Evolutionary conservation across 2,113 vertebrate genomes (phyloP).

Genomic region (Bubo blakistoni): DNA sequence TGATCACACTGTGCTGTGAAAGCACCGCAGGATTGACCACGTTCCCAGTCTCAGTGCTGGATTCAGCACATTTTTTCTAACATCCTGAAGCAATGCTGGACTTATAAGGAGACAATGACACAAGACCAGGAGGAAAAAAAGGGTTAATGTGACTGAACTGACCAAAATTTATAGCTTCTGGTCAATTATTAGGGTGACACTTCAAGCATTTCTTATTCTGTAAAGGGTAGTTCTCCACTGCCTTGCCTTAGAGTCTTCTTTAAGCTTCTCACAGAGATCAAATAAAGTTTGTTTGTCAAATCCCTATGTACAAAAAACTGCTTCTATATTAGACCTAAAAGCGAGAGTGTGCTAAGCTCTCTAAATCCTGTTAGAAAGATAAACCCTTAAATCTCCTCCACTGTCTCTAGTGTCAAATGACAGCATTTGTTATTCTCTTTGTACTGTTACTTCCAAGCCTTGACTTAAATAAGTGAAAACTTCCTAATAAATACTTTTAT

Average conservation of each 20-base stretch:
- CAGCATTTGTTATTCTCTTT: not conserved
- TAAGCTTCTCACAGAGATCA: slow-evolving; percentile 27
- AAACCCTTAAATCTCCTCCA: not conserved
- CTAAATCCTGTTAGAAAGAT: slow-evolving; percentile 41
- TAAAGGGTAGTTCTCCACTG: not conserved
- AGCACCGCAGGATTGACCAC: not conserved
- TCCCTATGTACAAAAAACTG: not conserved
- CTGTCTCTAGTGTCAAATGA: not conserved
- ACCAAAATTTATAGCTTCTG: not conserved
- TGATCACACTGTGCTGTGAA: not conserved
- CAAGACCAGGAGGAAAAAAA: not conserved
- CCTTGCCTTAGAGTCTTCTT: not conserved
- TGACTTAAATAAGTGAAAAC: not conserved
- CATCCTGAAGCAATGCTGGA: not conserved
- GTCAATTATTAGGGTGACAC: not conserved
- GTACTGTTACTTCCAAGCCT: not conserved
- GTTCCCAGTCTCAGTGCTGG: rapidly evolving
- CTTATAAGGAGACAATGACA: not conserved
- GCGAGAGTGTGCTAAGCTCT: not conserved
- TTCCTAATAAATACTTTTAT: not conserved
- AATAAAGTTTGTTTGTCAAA: slow-evolving; percentile 50
- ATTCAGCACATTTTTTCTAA: not conserved
- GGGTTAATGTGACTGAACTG: not conserved
- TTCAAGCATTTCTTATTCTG: not conserved
- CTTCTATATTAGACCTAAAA: slow-evolving; percentile 14